Evolutionary conservation across 2,797 vertebrate genomes (phyloP).

Genomic region (Corythornis leucogaster): DNA sequence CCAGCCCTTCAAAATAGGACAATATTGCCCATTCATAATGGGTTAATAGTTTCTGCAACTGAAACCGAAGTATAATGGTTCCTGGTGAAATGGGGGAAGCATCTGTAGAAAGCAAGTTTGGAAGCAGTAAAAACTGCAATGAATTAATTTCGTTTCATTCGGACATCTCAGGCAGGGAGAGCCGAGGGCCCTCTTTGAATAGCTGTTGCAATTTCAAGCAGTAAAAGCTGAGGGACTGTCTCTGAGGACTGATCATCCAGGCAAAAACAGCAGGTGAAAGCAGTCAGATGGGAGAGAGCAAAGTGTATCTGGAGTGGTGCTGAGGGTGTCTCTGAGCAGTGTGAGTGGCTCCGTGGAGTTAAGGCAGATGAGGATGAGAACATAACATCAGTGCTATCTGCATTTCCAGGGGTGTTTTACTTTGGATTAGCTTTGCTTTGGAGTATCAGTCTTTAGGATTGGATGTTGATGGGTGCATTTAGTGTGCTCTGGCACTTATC

Average conservation of each 20-base stretch:
- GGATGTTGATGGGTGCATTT: background rate
- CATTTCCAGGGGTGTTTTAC: background rate
- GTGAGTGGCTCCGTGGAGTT: background rate
- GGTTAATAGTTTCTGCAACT: conserved; percentile 60
- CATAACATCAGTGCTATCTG: background rate
- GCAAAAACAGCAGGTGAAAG: conserved; percentile 1
- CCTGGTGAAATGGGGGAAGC: conserved; percentile 10
- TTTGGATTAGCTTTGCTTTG: background rate
- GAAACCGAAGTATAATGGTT: background rate
- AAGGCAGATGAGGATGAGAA: background rate
- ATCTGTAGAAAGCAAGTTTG: conserved; percentile 37
- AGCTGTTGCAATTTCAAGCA: background rate
- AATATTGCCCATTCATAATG: conserved; percentile 28
- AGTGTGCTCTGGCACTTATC: background rate
- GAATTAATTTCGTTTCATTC: conserved; percentile 23
- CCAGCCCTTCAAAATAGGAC: conserved; percentile 24
- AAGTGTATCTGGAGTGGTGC: background rate
- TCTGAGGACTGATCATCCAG: background rate
- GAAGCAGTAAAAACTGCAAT: conserved; percentile 24
- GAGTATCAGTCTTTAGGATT: background rate
- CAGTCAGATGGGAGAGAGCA: background rate
- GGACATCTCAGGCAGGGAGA: background rate
- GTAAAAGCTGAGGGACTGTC: background rate
- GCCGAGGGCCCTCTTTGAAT: background rate
- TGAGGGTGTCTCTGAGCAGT: background rate